These are phyloP conservation scores for Cyprinodon brontotheroides DNA, from an alignment of 2,113 vertebrate genomes.

Conservation along the genomic window DNA sequence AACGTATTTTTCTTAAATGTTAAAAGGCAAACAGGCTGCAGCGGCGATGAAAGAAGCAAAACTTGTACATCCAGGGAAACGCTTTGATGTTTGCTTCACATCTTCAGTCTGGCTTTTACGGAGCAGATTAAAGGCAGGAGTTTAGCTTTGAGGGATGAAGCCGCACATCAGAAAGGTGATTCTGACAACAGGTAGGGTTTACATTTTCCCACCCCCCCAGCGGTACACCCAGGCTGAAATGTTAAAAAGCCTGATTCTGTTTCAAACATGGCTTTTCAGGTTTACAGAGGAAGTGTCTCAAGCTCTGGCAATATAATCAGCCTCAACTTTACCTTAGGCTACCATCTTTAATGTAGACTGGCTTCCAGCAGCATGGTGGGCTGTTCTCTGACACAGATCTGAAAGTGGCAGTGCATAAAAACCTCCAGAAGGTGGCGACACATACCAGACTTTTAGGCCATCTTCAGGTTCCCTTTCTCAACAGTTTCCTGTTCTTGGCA, in stretches of 20 bases:
- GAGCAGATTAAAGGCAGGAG: conserved; percentile 37
- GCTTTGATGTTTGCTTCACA: conserved; percentile 38
- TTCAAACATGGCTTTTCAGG: conserved; percentile 17
- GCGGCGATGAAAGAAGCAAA: conserved; percentile 15
- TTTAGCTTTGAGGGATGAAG: neutral
- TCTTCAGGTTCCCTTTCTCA: neutral
- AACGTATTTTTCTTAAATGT: conserved; percentile 1
- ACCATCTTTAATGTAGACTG: conserved; percentile 50
- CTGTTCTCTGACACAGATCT: neutral
- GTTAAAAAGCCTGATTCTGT: conserved; percentile 13
- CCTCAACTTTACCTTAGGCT: conserved; percentile 50
- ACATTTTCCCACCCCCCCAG: conserved; percentile 11
- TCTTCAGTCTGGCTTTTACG: neutral
- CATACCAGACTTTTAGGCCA: neutral
- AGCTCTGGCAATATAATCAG: conserved; percentile 45
- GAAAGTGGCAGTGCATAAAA: fast-evolving
- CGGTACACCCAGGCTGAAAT: conserved; percentile 9
- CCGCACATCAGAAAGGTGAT: conserved; percentile 10
- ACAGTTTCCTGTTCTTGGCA: conserved; percentile 60
- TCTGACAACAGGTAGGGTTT: conserved; percentile 44
- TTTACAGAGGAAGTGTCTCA: conserved; percentile 8
- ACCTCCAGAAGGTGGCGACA: conserved; percentile 40
- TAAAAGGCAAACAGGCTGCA: neutral
- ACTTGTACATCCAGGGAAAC: neutral
- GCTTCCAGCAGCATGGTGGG: conserved; percentile 64